Percentiles rank a stretch among this genome's conserved stretches.
Conservation (phyloP, 2,888 invertebrate genomes). For the Dicycla oo region DNA sequence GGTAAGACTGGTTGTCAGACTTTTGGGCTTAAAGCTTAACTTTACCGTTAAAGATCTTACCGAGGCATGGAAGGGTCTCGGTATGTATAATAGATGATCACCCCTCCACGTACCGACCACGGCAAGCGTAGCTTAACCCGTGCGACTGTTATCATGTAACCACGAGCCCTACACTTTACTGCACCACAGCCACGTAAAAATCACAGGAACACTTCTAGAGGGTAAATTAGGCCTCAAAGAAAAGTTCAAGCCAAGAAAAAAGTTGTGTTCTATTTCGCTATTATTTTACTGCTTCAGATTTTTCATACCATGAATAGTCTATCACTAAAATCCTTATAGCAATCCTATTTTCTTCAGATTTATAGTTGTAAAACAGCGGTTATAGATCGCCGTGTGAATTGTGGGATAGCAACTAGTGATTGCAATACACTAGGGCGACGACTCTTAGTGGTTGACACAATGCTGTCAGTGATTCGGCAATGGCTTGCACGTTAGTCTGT, state of each 20-base stretch:
- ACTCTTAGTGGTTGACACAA: too few relatives aligned
- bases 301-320: background rate
- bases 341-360: conserved; percentile 2
- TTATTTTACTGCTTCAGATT: background rate
- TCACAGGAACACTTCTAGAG: background rate
- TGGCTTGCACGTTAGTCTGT: too few relatives aligned
- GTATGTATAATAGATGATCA: background rate
- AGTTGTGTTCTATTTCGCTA: background rate
- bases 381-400: too few relatives aligned
- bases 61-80: background rate
- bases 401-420: too few relatives aligned
- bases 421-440: too few relatives aligned
- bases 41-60: background rate
- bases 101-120: too few relatives aligned
- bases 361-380: conserved; percentile 4
- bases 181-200: background rate
- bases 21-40: background rate
- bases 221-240: background rate
- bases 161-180: background rate
- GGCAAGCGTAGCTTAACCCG: background rate
- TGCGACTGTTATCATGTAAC: too few relatives aligned
- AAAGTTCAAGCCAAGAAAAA: background rate
- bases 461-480: too few relatives aligned
- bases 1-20: background rate
- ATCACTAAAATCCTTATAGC: background rate